Evolutionary conservation across 1,140 invertebrate genomes (phyloP), one percentile per base, ranked within the genome.

Genomic region (Monomorium pharaonis): DNA sequence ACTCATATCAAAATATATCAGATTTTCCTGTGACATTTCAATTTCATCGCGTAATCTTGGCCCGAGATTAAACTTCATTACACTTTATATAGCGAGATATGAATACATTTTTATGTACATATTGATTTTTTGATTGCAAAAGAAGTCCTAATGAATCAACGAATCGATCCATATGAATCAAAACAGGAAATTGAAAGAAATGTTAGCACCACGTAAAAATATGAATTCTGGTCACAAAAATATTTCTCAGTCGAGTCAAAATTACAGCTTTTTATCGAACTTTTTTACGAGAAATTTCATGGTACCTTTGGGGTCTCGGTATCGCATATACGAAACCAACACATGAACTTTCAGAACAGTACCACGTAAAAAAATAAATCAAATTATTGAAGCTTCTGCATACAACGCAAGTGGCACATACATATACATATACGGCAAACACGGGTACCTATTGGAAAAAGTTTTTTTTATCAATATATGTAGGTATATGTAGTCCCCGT

Each of bases 401-500:
- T 81, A 16, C 3, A 24, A 6, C n/a, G 27, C 58, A 44, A 51
- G 9, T 37, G 10, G 14, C 54, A 74, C 24, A 21, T 58, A 42
- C n/a, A n/a, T n/a, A n/a, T 51, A 51, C 18, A 51, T 27, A 70
- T 37, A 42, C 18, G 24, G 27, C 33, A 37, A 6, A 44, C 33
- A 44, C 24, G 30, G 6, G 2, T 74, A n/a, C n/a, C n/a, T n/a
- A 83, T 83, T 58, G 78, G 67, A 74, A 83, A 83, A 83, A 83
- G 37, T 83, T 74, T 83, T 83, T 74, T 83, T 47, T 18, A 58
- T 58, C 51, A 7, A 7, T 24, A 63, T 27, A 37, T 51, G 12
- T 16, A 21, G n/a, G 14, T 24, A 21, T 30, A 21, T 21, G 18
- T 9, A 7, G 42, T 42, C 18, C 10, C 3, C 24, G 37, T 74